Conservation (phyloP, 1,140 invertebrate genomes). For the Cyclargus thomasi region DNA sequence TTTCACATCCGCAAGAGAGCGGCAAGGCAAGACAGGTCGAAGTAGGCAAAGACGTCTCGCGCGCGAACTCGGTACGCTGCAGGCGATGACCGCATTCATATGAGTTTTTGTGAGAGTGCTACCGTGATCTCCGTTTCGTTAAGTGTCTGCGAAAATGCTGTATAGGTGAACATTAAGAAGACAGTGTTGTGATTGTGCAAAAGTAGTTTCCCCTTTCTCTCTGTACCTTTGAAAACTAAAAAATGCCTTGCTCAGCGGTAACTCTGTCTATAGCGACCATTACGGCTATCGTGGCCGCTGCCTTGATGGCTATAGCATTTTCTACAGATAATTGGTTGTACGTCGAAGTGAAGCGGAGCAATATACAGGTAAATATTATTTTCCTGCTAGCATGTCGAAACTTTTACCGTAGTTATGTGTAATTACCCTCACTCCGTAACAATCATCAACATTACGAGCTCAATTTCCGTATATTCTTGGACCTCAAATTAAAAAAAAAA, state of each 20-base stretch:
- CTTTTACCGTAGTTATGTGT: neutral
- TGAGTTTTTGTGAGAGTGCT: conserved; percentile 70
- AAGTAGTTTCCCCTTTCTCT: conserved; percentile 46
- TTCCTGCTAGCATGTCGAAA: neutral
- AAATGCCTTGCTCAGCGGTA: conserved; percentile 95
- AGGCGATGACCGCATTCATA: conserved; percentile 72
- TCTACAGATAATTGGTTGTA: conserved; percentile 97
- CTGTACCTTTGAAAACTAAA: conserved; percentile 64
- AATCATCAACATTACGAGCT: neutral
- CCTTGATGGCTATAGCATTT: conserved; percentile 93
- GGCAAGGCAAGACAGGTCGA: conserved; percentile 59
- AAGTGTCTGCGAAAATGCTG: conserved; percentile 73
- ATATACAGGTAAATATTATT: conserved; percentile 83
- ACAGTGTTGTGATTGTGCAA: conserved; percentile 72
- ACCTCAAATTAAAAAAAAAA: neutral
- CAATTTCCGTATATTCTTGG: no score
- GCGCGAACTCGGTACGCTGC: conserved; percentile 70
- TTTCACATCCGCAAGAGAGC: conserved; percentile 74
- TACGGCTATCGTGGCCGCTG: conserved; percentile 92
- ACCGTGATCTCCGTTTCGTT: conserved; percentile 63
- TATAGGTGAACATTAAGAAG: conserved; percentile 65
- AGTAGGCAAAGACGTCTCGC: conserved; percentile 71
- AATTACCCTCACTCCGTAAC: neutral
- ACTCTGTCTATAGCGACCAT: conserved; percentile 95
- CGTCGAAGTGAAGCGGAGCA: conserved; percentile 90